A percentile compares a stretch with the other conserved stretches of the same genome.
phyloP scores from a whole-genome alignment of 2,888 invertebrate species.

The Vannuccia rotundouncinata region DNA sequence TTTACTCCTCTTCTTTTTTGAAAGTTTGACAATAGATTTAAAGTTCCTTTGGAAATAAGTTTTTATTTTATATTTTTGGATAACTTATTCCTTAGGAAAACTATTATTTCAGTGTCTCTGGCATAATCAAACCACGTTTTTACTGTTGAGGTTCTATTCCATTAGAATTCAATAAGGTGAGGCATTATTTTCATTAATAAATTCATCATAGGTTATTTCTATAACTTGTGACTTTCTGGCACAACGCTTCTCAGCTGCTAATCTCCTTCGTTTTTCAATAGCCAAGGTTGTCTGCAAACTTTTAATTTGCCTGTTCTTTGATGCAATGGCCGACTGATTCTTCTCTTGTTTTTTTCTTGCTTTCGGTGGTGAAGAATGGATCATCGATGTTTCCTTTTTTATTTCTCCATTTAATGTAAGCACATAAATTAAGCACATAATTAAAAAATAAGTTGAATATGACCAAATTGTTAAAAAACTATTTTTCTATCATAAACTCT shows the following conservation, averaged over 20 bases:
- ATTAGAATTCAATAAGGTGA: background rate
- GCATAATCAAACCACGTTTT: background rate
- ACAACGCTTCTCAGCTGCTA: background rate
- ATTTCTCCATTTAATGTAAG: background rate
- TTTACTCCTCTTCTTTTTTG: background rate
- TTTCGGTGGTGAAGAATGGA: background rate
- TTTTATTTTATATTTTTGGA: background rate
- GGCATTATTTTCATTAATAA: background rate
- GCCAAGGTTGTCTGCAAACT: background rate
- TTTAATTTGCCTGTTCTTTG: background rate
- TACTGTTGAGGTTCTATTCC: background rate
- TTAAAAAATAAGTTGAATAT: too few species aligned
- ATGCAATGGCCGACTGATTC: background rate
- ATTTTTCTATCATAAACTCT: too few species aligned
- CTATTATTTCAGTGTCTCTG: background rate
- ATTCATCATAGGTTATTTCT: background rate
- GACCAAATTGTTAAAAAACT: too few species aligned
- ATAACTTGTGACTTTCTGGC: background rate
- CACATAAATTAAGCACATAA: too few species aligned
- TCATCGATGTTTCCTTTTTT: background rate
- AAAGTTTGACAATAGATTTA: background rate
- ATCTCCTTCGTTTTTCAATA: background rate
- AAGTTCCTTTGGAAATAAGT: background rate
- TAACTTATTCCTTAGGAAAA: background rate
- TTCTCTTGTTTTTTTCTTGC: background rate